Evolutionary conservation across 2,888 invertebrate species (phyloP), one percentile per base, ranked within the genome.

Genomic region (Spodoptera littoralis): DNA sequence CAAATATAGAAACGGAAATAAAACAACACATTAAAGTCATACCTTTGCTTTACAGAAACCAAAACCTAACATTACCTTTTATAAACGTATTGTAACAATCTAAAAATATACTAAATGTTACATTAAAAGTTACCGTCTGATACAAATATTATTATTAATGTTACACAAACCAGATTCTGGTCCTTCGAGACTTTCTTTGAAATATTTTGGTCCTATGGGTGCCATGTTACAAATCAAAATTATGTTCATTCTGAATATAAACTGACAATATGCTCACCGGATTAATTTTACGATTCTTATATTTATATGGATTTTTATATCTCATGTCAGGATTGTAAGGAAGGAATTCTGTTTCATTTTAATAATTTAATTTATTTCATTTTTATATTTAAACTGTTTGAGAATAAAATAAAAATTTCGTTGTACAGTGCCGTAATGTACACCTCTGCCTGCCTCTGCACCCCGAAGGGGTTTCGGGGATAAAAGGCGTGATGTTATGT

Each of bases 161-260:
- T 63, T 58, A 67, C 60, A 65, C 44, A 57, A 52, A 65, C 77
- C 80, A 73, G 70, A 56, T 77, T 75, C 69, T 67, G 77, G 68
- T 56, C 65, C 77, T 53, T 30, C 13, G 46, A 47, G 45, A 58
- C 62, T 65, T 78, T 74, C 79, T 69, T 79, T 73, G 57, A 67
- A 73, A 75, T 48, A 64, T 67, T 73, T 61, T 62, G 47, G 44
- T 54, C 56, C 51, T 61, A 66, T 70, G 42, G 61, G 60, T 58
- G 60, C 64, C 65, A 66, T 66, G 45, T 67, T 73, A 75, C 80
- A 79, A 82, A 82, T 82, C 79, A 79, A 79, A 77, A 61, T 81
- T 80, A 79, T 60, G 60, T 73, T 69, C 54, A 58, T 53, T 47
- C 11, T 43, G 49, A 42, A 61, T 52, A 51, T 51, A 49, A 54